A percentile compares a stretch with the other conserved stretches of the same genome.
Conservation (phyloP, 2,888 invertebrate genomes). For the Timema podura region DNA sequence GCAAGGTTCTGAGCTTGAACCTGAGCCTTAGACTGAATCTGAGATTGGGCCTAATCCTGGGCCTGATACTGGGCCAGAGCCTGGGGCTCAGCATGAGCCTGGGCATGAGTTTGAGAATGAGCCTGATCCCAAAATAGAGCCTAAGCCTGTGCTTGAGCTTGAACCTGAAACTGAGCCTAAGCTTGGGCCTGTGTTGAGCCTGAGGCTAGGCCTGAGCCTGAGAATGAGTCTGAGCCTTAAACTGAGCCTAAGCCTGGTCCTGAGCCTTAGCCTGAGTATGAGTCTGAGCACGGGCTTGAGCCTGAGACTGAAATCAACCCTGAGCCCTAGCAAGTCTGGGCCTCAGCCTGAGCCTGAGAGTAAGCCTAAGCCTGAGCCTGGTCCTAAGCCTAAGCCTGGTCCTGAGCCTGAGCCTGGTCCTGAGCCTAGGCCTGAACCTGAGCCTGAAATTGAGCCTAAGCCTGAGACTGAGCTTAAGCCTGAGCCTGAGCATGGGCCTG, state of each 20-base stretch:
- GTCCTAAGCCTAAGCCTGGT: background rate
- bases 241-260: too few species aligned
- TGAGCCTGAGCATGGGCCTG: too few species aligned
- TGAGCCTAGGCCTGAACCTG: conserved; percentile 8
- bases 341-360: background rate
- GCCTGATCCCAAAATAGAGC: background rate
- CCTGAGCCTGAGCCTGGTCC: background rate
- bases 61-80: background rate
- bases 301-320: background rate
- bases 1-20: conserved; percentile 26
- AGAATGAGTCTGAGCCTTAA: too few species aligned
- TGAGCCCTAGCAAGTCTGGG: background rate
- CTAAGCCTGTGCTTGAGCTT: background rate
- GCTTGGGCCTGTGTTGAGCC: background rate
- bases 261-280: too few species aligned
- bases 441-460: background rate
- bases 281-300: too few species aligned
- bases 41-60: background rate
- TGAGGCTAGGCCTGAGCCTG: too few species aligned
- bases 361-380: conserved; percentile 2
- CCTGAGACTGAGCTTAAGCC: conserved; percentile 1
- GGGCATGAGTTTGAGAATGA: background rate
- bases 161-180: background rate
- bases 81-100: background rate
- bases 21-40: background rate